These are phyloP conservation scores for Lepidonotus clava DNA, from an alignment of 2,888 invertebrate species.

Conservation along the genomic window DNA sequence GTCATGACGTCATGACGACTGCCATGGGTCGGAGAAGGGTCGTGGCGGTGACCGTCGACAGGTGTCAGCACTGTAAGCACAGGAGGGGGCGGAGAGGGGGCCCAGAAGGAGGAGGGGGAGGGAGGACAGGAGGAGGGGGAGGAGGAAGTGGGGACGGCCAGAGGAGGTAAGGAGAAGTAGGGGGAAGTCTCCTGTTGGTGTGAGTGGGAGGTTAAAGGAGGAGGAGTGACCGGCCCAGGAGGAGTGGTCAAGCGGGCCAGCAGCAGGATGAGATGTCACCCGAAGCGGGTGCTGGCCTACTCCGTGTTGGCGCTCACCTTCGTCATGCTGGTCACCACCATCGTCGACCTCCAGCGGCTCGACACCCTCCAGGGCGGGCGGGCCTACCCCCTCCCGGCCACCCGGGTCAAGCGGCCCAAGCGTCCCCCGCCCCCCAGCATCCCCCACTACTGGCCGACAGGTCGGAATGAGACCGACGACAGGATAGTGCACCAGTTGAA, in stretches of 20 bases:
- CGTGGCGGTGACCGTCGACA: too few species aligned
- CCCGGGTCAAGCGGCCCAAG: not conserved
- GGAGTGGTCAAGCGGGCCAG: not conserved
- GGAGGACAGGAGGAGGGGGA: not conserved
- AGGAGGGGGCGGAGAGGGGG: not conserved
- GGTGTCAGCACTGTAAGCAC: too few species aligned
- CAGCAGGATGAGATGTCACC: conserved; percentile 18
- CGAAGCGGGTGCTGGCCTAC: not conserved
- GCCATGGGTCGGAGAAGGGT: too few species aligned
- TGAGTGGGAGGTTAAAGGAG: not conserved
- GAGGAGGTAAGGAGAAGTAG: too few species aligned
- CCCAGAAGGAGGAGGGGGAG: not conserved
- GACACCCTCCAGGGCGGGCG: not conserved
- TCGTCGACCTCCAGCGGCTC: not conserved
- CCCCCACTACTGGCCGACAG: conserved; percentile 37
- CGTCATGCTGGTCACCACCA: not conserved
- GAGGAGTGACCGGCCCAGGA: too few species aligned
- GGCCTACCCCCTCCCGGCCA: not conserved
- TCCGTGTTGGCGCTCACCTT: not conserved
- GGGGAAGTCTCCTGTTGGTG: not conserved
- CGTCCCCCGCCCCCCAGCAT: not conserved
- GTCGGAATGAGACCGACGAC: conserved; percentile 15
- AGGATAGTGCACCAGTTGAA: conserved; percentile 20
- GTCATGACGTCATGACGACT: too few species aligned
- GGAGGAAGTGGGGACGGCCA: not conserved